Base-by-base conservation (phyloP, 1,140 invertebrate genomes). In the Antheraea pernyi region DNA sequence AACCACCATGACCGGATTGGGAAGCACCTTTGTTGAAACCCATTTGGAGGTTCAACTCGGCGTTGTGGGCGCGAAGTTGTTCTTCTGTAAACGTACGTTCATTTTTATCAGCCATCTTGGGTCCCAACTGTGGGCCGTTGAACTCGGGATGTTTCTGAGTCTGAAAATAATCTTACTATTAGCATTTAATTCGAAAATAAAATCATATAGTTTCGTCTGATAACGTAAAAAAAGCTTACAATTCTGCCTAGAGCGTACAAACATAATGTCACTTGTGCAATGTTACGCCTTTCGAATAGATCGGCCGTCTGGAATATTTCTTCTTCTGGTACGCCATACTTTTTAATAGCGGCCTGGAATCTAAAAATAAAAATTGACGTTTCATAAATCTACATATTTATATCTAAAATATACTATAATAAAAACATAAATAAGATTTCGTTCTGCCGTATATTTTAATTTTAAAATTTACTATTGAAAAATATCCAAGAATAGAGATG, bases 221-320 rank as follows among this genome's bases (percentile, higher is more conserved):
- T 11, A 22, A 37, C 7, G 37, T 37, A 59, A 37, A 59, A 16
- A 4, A 63, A 75, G 95, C 97, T 97, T 94, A 99, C 98, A 70
- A 97, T 95, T 93, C 98, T 95, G 22, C 96, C 98, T 58, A 99
- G 93, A 4, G 98, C 95, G 80, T 98, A 98, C 18, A 99, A 92
- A 81, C 97, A 98, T 59, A 98, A 94, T 0, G 97, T 98, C 59
- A 99, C 99, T 95, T 99, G 98, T 67, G 97, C 95, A 91, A 99
- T 98, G 93, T 99, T 99, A 80, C 98, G 95, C 84, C 95, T 96
- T 89, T 99, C 98, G 86, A 98, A 99, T 7, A 99, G 93, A 94
- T 99, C 99, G 42, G 99, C 98, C 0, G 98, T 99, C 93, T 99
- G 98, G 95, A 99, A 99, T 79, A 99, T 98, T 94, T 99, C 98